Percentiles rank a stretch among this genome's conserved stretches.
phyloP scores from a whole-genome alignment of 2,113 vertebrate genomes.

The Oncorhynchus masou region DNA sequence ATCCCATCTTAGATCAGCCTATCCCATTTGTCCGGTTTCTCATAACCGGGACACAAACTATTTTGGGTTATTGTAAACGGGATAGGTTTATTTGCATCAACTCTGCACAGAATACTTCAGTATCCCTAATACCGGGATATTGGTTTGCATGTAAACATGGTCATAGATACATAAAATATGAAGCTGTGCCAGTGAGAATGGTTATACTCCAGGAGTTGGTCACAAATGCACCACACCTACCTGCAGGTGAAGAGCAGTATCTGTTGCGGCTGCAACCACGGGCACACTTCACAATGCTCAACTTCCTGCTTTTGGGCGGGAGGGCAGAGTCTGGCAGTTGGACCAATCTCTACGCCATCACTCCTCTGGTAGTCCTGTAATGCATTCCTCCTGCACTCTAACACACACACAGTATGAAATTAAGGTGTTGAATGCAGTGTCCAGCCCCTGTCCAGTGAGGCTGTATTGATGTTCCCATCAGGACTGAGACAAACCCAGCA shows the following conservation, averaged over 20 bases:
- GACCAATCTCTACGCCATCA: slow-evolving; percentile 77
- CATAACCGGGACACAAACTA: no score
- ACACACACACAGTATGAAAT: slow-evolving; percentile 1
- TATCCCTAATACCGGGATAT: no score
- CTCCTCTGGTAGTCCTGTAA: slow-evolving; percentile 94
- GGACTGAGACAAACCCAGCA: slow-evolving; percentile 2
- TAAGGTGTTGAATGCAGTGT: neutral
- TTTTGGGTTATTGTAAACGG: no score
- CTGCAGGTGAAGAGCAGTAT: slow-evolving; percentile 89
- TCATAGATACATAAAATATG: no score
- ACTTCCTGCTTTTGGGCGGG: slow-evolving; percentile 81
- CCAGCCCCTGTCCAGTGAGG: neutral
- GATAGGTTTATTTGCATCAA: no score
- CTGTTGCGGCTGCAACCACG: slow-evolving; percentile 86
- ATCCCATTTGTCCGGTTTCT: no score
- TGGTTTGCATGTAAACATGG: no score
- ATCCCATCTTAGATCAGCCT: no score
- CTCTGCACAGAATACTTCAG: no score
- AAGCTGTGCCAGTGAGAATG: no score
- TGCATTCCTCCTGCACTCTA: slow-evolving; percentile 85
- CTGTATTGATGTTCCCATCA: slow-evolving; percentile 7
- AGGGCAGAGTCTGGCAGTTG: slow-evolving; percentile 74
- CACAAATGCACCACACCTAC: slow-evolving; percentile 67
- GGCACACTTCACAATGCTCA: slow-evolving; percentile 86
- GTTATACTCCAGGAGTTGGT: no score